Conservation (phyloP, 1,140 invertebrate genomes). For the Drosophila carrolli region DNA sequence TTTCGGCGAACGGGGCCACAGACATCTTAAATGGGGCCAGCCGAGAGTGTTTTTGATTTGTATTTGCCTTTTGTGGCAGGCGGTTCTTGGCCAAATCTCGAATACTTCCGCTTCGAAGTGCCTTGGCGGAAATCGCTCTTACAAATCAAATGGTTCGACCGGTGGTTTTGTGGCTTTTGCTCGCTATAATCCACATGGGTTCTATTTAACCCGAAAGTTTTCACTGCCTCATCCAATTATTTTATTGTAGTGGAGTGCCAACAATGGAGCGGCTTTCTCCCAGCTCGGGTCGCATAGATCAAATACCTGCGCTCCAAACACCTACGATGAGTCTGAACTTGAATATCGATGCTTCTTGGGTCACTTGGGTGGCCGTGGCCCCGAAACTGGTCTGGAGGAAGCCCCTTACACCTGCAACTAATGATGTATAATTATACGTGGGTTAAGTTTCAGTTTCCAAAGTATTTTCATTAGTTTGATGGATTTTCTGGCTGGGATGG, state of each 20-base stretch:
- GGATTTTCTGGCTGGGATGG: conserved; percentile 38
- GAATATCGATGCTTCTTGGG: conserved; percentile 10
- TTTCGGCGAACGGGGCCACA: conserved; percentile 25
- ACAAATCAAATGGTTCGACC: conserved; percentile 35
- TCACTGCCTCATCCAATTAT: conserved; percentile 30
- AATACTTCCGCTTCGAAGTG: conserved; percentile 42
- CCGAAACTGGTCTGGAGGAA: conserved; percentile 33
- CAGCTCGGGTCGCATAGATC: conserved; percentile 19
- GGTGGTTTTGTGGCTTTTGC: conserved; percentile 27
- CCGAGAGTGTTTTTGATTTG: conserved; percentile 22
- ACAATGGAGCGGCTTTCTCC: conserved; percentile 22
- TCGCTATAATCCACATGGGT: conserved; percentile 11
- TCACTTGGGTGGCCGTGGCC: conserved; percentile 31
- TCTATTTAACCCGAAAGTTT: conserved; percentile 31
- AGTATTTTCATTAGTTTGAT: conserved; percentile 71
- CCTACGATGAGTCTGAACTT: conserved; percentile 39
- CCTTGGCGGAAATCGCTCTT: conserved; percentile 45
- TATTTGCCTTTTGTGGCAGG: conserved; percentile 30
- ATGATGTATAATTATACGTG: conserved; percentile 76
- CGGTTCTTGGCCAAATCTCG: conserved; percentile 24
- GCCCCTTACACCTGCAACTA: conserved; percentile 38
- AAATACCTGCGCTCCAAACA: conserved; percentile 19
- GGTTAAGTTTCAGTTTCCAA: conserved; percentile 58
- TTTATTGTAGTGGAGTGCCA: conserved; percentile 4
- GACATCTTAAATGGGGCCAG: conserved; percentile 14